Evolutionary conservation across 1,140 invertebrate species (phyloP), one percentile per base, ranked within the genome.

Genomic region (Drosophila busckii): DNA sequence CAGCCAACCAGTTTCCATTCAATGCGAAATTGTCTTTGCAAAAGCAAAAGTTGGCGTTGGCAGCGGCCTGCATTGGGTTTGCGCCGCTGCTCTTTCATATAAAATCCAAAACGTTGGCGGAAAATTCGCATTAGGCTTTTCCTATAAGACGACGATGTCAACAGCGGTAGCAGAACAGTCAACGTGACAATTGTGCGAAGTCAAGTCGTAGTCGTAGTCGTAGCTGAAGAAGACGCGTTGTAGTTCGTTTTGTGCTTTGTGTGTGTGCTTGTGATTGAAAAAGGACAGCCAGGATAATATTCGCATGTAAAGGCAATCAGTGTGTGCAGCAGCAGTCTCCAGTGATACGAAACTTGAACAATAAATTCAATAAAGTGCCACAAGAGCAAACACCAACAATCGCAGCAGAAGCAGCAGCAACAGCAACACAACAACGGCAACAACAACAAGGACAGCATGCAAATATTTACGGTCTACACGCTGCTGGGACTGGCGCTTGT

Each of bases 91-190:
- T 82, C n/a, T 76, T 82, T 82, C 76, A 84, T 86, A 86, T 86
- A 86, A 86, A 86, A 82, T 82, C 84, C 62, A 76, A 86, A 65
- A 61, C 84, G 49, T 62, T 67, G 42, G 75, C 84, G 75, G 70
- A 76, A 84, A 86, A 86, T 78, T 86, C 84, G 84, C 84, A 86
- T 86, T 86, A 86, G 84, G 84, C n/a, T 86, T 82, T 86, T 86
- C 67, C 48, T 70, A 83, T 80, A 75, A 76, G 78, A 67, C 75
- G 84, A 86, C 80, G 84, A 86, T 86, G 84, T 86, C 84, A 84
- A 73, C 80, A 55, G 62, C 63, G 50, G 53, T 46, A 44, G 56
- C 62, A 31, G 32, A 37, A 50, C 56, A 56, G 54, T 65, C 42
- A 37, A 50, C 49, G 55, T 65, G 61, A 68, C 65, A 60, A 46